Evolutionary conservation across 2,888 invertebrate species (phyloP).

Genomic region (Xanthia togata): DNA sequence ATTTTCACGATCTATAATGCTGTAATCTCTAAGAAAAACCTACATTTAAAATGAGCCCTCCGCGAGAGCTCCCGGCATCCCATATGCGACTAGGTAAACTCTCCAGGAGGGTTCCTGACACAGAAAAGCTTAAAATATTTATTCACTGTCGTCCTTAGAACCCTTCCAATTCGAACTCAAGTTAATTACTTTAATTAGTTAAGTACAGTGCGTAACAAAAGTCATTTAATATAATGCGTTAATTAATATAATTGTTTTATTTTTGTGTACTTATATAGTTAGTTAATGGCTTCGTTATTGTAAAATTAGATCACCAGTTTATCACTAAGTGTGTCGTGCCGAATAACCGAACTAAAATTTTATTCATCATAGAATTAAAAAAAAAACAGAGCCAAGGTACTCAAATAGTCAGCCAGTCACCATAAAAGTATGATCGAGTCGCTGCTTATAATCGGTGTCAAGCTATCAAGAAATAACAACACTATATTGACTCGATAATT

Average conservation of each 20-base stretch:
- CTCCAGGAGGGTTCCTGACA: no score
- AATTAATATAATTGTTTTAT: no score
- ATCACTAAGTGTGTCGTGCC: no score
- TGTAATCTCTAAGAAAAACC: no score
- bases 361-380: slow-evolving; percentile 3
- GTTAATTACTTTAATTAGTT: not conserved
- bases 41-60: no score
- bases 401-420: slow-evolving; percentile 52
- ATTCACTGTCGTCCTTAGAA: not conserved
- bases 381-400: slow-evolving; percentile 51
- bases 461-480: slow-evolving; percentile 61
- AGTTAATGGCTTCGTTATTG: not conserved
- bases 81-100: no score
- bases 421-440: slow-evolving; percentile 60
- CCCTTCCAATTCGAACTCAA: not conserved
- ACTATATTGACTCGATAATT: slow-evolving; percentile 70
- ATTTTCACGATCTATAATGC: no score
- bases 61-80: no score
- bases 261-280: not conserved
- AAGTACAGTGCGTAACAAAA: no score
- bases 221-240: no score
- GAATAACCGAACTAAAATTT: not conserved
- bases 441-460: slow-evolving; percentile 60
- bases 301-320: not conserved
- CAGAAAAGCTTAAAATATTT: not conserved